These are phyloP conservation scores for Dicaeum eximium DNA, from an alignment of 2,113 vertebrate genomes.

Conservation along the genomic window DNA sequence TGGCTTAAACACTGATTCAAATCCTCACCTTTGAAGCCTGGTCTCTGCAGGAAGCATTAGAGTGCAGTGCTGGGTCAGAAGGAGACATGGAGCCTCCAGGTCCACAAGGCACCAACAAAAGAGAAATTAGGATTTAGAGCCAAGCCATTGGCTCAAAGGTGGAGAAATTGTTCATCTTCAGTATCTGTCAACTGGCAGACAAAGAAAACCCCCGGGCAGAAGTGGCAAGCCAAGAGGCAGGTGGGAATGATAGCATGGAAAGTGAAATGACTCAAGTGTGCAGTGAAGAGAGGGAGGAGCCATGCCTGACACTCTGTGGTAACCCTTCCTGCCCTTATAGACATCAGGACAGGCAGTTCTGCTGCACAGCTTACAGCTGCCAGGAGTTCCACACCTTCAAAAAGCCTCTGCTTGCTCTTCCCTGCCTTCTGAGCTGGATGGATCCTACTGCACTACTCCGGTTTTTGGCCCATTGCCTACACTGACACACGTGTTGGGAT, in stretches of 20 bases:
- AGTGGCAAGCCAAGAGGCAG: background rate
- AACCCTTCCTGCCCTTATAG: background rate
- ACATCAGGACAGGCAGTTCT: rapidly evolving
- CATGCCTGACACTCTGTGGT: background rate
- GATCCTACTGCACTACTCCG: background rate
- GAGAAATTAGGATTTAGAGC: background rate
- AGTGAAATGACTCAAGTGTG: background rate
- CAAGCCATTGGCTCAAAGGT: background rate
- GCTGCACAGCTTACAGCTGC: rapidly evolving
- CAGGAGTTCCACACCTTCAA: background rate
- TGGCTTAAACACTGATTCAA: background rate
- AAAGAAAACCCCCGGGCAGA: background rate
- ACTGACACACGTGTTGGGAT: background rate
- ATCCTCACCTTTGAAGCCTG: background rate
- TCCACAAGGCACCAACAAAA: background rate
- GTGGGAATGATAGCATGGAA: background rate
- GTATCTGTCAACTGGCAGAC: background rate
- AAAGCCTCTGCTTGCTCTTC: background rate
- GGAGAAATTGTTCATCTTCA: background rate
- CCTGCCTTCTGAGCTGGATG: background rate
- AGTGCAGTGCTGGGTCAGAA: background rate
- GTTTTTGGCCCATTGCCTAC: background rate
- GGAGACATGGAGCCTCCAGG: background rate
- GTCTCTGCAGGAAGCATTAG: background rate
- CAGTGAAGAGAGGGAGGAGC: background rate